A percentile compares a stretch with the other conserved stretches of the same genome.
Evolutionary conservation across 2,113 vertebrate species (phyloP).

Genomic region (Paraplagusia blochii): DNA sequence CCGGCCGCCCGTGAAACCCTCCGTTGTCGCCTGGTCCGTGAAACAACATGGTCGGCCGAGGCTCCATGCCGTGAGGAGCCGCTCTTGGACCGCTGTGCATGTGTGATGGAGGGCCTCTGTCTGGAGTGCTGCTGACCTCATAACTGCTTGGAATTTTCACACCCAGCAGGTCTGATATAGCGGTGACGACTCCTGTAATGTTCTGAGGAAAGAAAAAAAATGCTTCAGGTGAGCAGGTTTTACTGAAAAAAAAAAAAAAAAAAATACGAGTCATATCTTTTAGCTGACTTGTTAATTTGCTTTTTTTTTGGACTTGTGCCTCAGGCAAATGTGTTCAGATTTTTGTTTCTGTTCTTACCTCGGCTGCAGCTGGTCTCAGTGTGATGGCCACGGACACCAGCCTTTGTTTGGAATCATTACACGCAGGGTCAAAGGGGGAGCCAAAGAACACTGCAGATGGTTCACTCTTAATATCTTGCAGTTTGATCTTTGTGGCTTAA

Average conservation of each 20-base stretch:
- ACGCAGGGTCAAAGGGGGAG: slow-evolving; percentile 79
- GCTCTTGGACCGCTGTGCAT: slow-evolving; percentile 63
- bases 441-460: slow-evolving; percentile 66
- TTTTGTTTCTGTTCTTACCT: slow-evolving; percentile 78
- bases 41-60: slow-evolving; percentile 54
- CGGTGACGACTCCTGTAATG: slow-evolving; percentile 86
- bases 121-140: slow-evolving; percentile 86
- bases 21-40: slow-evolving; percentile 52
- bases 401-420: slow-evolving; percentile 85
- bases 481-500: slow-evolving; percentile 81
- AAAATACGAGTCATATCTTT: too few relatives aligned
- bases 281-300: too few relatives aligned
- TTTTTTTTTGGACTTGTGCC: too few relatives aligned
- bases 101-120: slow-evolving; percentile 73
- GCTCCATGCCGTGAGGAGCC: slow-evolving; percentile 59
- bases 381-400: slow-evolving; percentile 96
- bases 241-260: not conserved
- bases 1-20: slow-evolving; percentile 40
- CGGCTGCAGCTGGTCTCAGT: slow-evolving; percentile 88
- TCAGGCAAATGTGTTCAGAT: too few relatives aligned
- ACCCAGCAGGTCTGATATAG: slow-evolving; percentile 68
- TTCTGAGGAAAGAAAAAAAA: slow-evolving; percentile 71
- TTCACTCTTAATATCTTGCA: slow-evolving; percentile 88
- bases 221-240: not conserved
- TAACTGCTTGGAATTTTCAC: slow-evolving; percentile 93